Percentiles rank a stretch among this genome's conserved stretches.
phyloP scores from a whole-genome alignment of 2,888 invertebrate species.

The Oscheius sp. region DNA sequence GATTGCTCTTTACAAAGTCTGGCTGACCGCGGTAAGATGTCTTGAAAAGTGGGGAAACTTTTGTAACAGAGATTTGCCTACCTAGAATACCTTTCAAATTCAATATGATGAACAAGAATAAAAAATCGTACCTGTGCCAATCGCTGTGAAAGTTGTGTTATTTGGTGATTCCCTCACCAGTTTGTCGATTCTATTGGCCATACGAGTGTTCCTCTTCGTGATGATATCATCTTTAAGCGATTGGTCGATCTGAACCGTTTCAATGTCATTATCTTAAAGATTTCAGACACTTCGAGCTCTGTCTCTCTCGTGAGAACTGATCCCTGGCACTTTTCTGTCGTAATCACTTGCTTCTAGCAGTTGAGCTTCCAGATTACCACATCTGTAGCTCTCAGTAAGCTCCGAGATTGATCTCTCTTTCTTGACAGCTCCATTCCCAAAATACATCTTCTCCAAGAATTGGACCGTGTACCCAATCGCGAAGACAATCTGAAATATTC shows the following conservation, averaged over 20 bases:
- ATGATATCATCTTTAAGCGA: slow-evolving; percentile 77
- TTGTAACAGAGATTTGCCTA: no score
- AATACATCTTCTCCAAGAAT: slow-evolving; percentile 55
- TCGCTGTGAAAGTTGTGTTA: slow-evolving; percentile 77
- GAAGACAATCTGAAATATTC: slow-evolving; percentile 60
- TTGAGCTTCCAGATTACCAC: slow-evolving; percentile 57
- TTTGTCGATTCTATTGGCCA: slow-evolving; percentile 76
- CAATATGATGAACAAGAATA: no score
- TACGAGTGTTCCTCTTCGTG: slow-evolving; percentile 76
- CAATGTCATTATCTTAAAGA: slow-evolving; percentile 8
- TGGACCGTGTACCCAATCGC: slow-evolving; percentile 66
- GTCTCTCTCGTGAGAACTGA: slow-evolving; percentile 25
- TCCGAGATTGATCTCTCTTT: slow-evolving; percentile 37
- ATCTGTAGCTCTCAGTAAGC: slow-evolving; percentile 53
- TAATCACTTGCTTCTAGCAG: slow-evolving; percentile 48
- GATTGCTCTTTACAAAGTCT: no score
- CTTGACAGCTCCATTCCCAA: slow-evolving; percentile 16
- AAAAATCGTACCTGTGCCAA: slow-evolving; percentile 76
- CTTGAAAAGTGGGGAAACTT: no score
- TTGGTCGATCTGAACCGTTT: slow-evolving; percentile 73
- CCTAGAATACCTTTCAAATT: no score
- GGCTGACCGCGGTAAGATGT: no score
- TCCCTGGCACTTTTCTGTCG: slow-evolving; percentile 19
- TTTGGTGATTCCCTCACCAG: slow-evolving; percentile 75
- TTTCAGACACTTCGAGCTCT: slow-evolving; percentile 42